phyloP scores from a whole-genome alignment of 1,140 invertebrate species.

The Drosophila tsacasi region DNA sequence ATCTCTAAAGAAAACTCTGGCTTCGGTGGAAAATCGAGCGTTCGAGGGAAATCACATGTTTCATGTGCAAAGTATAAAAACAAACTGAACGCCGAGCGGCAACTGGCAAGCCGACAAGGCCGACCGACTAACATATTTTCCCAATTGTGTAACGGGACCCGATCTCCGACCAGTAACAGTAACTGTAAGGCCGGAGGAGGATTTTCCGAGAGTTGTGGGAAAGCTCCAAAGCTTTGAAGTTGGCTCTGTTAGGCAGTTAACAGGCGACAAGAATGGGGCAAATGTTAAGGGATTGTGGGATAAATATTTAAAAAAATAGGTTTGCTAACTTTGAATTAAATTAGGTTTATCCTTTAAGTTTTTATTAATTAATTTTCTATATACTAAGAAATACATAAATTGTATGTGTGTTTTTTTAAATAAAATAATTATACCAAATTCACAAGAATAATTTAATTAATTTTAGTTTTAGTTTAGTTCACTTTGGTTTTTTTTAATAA shows the following conservation, averaged over 20 bases:
- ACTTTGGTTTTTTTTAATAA: no score
- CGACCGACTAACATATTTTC: conserved; percentile 50
- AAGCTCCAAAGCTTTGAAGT: conserved; percentile 41
- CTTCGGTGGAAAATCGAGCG: conserved; percentile 52
- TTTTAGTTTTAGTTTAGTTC: no score
- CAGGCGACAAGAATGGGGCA: conserved; percentile 7
- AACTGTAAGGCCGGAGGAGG: conserved; percentile 4
- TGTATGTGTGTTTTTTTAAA: background rate
- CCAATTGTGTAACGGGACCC: conserved; percentile 38
- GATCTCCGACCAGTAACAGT: conserved; percentile 27
- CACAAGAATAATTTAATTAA: background rate
- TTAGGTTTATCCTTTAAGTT: no score
- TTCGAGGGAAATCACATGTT: conserved; percentile 79
- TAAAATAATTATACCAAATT: background rate
- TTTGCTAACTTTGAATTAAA: background rate
- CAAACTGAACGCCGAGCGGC: conserved; percentile 69
- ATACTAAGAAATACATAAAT: background rate
- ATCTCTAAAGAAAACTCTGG: conserved; percentile 72
- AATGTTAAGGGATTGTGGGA: background rate
- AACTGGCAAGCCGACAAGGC: conserved; percentile 24
- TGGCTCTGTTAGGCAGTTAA: conserved; percentile 2
- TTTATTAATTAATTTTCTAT: background rate
- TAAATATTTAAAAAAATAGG: background rate
- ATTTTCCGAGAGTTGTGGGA: conserved; percentile 6
- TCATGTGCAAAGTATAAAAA: conserved; percentile 81